Evolutionary conservation across 2,113 vertebrate genomes (phyloP), one percentile per base, ranked within the genome.

Genomic region (Ammodytes marinus): DNA sequence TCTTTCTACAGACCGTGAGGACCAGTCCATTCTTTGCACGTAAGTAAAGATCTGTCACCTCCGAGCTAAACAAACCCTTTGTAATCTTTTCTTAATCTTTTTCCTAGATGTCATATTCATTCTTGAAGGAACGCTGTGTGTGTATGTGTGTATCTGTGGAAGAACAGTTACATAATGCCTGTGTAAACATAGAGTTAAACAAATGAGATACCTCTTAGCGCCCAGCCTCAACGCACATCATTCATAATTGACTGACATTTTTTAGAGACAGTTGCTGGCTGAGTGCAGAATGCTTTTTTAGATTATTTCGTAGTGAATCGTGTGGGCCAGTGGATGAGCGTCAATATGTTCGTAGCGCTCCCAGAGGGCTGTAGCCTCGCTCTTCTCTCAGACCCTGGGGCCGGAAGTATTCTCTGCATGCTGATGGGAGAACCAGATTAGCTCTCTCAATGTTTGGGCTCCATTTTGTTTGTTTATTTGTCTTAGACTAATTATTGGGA

Each of bases 11-110:
- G 98, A 99, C 92, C 97, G 98, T 64, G 98, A 99, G 91, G 98
- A 99, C 88, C 98, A 99, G 93, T 98, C 98, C 66, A 98, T 99
- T 86, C 96, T 99, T 37, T 99, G 98, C 98, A 99, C 98, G 98
- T 99, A 93, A 99, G 98, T 97, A 80, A 83, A 81, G 64, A 63
- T 57, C n/a, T 57, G 9, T 15, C 49, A 53, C 59, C 14, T 73
- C 58, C 12, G 54, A 52, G 54, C 27, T 76, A 72, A 74, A 27
- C 27, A 2, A 27, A 27, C 27, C 63, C 68, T 70, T 53, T 79
- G 69, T 79, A 2, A 5, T 81, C 77, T 87, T 74, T 50, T 11
- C 46, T 35, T 47, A 10, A 37, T 0, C 2, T 17, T 60, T 74
- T 74, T 54, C 65, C 53, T 63, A 10, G 45, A 70, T 4, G 6